phyloP scores from a whole-genome alignment of 2,113 vertebrate species.

The Setophaga coronata region DNA sequence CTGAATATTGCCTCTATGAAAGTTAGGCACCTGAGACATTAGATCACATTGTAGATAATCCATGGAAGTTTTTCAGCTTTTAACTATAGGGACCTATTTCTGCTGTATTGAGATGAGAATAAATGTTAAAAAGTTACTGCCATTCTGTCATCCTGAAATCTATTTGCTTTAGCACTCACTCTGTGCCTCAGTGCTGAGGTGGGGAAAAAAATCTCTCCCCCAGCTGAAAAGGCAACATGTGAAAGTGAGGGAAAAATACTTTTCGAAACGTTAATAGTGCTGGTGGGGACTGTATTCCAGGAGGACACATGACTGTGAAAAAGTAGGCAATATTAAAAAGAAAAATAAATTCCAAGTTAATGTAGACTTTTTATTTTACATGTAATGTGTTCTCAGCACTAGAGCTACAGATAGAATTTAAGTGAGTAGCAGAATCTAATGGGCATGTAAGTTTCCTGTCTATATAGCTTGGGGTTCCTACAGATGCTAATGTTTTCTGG shows the following conservation, averaged over 20 bases:
- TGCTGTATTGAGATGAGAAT: background rate
- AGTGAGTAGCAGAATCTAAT: background rate
- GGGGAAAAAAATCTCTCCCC: background rate
- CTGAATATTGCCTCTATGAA: background rate
- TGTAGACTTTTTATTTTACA: background rate
- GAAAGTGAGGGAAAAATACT: background rate
- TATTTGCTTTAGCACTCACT: background rate
- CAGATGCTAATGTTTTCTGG: background rate
- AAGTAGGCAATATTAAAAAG: background rate
- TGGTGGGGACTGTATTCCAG: background rate
- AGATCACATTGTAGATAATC: background rate
- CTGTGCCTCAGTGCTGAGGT: background rate
- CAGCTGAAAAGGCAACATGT: background rate
- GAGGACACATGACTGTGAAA: background rate
- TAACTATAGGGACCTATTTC: background rate
- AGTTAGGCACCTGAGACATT: background rate
- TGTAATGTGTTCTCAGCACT: background rate
- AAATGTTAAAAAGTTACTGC: background rate
- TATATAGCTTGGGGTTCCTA: accelerated
- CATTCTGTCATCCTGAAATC: background rate
- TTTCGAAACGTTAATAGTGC: background rate
- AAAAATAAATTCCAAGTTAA: background rate
- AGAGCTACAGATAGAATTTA: background rate
- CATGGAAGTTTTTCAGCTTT: background rate
- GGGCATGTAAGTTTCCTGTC: background rate